phyloP scores from a whole-genome alignment of 2,888 invertebrate species.

The Drosophila greeni region DNA sequence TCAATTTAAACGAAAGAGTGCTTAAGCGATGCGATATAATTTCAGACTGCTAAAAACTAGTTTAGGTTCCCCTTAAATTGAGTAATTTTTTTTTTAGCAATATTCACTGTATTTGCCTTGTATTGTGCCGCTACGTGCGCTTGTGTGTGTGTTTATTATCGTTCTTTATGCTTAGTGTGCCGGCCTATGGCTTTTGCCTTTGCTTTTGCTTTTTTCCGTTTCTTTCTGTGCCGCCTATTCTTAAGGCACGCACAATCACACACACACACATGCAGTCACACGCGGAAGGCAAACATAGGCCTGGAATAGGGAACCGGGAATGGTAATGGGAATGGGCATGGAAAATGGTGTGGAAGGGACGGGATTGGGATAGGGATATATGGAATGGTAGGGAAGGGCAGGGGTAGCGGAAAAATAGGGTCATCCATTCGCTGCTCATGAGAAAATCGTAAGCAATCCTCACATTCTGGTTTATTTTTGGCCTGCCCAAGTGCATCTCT shows the following conservation, averaged over 20 bases:
- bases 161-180: conserved; percentile 65
- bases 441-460: conserved; percentile 26
- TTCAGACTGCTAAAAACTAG: neutral
- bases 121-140: conserved; percentile 15
- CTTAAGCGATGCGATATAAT: conserved; percentile 1
- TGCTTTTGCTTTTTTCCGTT: conserved; percentile 27
- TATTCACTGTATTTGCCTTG: conserved; percentile 31
- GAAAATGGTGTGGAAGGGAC: conserved; percentile 16
- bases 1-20: neutral
- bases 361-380: conserved; percentile 18
- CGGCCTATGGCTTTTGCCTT: conserved; percentile 48
- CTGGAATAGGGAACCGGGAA: conserved; percentile 47
- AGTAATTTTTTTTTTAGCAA: conserved; percentile 18
- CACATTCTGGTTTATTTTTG: conserved; percentile 39
- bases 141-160: conserved; percentile 57
- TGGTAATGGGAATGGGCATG: conserved; percentile 41
- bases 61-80: conserved; percentile 3
- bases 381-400: conserved; percentile 14
- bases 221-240: conserved; percentile 55
- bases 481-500: conserved; percentile 31
- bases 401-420: conserved; percentile 56
- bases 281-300: conserved; percentile 18
- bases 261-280: conserved; percentile 37
- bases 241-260: conserved; percentile 45
- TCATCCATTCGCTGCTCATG: conserved; percentile 52